A percentile compares a stretch with the other conserved stretches of the same genome.
Conservation (phyloP, 2,888 invertebrate genomes). For the Sialis fuliginosa region DNA sequence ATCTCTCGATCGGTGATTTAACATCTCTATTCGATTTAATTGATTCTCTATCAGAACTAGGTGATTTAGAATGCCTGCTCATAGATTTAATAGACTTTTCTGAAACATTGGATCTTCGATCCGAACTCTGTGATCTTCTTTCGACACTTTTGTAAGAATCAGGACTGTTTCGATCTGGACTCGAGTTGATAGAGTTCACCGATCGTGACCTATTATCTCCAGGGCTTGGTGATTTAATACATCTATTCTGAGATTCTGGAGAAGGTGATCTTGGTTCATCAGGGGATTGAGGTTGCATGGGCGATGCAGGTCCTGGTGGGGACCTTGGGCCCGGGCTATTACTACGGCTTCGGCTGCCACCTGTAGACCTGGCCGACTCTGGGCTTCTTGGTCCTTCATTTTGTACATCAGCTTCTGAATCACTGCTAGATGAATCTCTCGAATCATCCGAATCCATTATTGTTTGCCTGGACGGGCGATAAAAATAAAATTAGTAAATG, state of each 20-base stretch:
- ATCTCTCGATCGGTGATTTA: constrained; percentile 4
- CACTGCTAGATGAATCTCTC: constrained; percentile 27
- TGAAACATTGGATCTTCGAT: background rate
- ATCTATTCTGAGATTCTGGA: constrained; percentile 5
- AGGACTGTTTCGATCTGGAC: background rate
- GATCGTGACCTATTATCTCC: background rate
- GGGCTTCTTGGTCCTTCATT: constrained; percentile 11
- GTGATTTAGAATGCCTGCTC: background rate
- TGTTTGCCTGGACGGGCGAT: background rate
- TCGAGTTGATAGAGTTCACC: background rate
- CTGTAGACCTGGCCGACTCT: constrained; percentile 7
- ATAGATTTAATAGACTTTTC: background rate
- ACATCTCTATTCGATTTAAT: background rate
- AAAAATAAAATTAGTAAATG: background rate
- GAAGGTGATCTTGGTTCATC: constrained; percentile 5
- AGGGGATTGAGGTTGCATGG: constrained; percentile 4
- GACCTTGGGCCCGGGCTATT: constrained; percentile 1
- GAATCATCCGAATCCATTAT: constrained; percentile 43
- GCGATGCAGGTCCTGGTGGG: constrained; percentile 9
- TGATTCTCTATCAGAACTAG: constrained; percentile 1
- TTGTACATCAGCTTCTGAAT: constrained; percentile 16
- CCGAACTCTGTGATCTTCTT: background rate
- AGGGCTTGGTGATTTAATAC: background rate
- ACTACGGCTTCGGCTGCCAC: constrained; percentile 3
- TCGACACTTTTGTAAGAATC: background rate